Base-by-base conservation (phyloP, 1,140 invertebrate genomes). In the Neotoxoptera formosana region DNA sequence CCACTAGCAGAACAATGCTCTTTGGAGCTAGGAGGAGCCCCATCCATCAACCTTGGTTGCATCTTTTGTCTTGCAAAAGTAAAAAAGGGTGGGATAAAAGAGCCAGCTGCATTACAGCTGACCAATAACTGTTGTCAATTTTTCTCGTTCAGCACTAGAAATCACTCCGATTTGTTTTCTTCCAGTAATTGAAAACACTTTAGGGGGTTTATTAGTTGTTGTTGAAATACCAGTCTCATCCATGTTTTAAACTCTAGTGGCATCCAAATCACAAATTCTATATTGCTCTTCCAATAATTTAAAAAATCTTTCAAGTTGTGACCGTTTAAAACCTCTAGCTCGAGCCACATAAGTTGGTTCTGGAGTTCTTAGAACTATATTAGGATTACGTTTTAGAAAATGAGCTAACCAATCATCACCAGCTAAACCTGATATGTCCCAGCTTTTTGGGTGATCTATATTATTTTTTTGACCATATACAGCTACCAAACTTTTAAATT, bases 201-300 rank as follows among this genome's bases (percentile, higher is more conserved):
- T 96, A 81, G 94, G 91, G 36, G 95, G 95, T 94, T 95, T 95
- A 48, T 95, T 94, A 3, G 96, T 76, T n/a, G 2, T 95, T n/a
- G 95, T 96, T 53, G 95, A 95, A 67, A 95, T 94, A 23, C 95
- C 96, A 25, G 95, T 96, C 94, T 96, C 96, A 94, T 96, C 95
- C n/a, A 96, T 94, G 94, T 96, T 96, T 87, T 95, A 96, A 36
- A 96, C 95, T 14, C 83, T 21, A 0, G 34, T 45, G 34, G 21
- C 36, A 86, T 36, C 20, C 23, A 2, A 23, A 36, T 86, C 21
- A 86, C 34, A 67, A 67, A 67, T 84, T 3, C 0, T n/a, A 36
- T 11, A 83, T 83, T 34, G 41, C 17, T 45, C 34, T 21, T 84
- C 41, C 7, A 84, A 36, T 36, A 84, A 4, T 41, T 41, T 41